Evolutionary conservation across 1,140 invertebrate species (phyloP).

Genomic region (Capitella teleta): DNA sequence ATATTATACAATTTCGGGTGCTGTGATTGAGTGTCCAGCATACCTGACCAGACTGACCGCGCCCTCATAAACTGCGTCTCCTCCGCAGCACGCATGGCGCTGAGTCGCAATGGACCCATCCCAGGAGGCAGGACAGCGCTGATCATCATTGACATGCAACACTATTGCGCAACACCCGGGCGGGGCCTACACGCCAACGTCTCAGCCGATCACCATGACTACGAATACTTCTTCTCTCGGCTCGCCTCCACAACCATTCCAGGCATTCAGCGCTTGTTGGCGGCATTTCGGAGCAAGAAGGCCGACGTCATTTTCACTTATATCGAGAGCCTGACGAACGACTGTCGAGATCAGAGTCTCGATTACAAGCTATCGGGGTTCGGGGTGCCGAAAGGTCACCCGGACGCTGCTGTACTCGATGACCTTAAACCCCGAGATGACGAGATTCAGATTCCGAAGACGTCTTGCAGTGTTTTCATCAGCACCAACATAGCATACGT

Average conservation of each 20-base stretch:
- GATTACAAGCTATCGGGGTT: slow-evolving; percentile 5
- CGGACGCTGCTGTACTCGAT: neutral
- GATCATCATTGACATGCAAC: slow-evolving; percentile 3
- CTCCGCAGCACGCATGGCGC: too few species aligned
- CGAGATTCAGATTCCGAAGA: slow-evolving; percentile 4
- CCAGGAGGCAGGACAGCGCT: neutral
- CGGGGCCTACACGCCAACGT: neutral
- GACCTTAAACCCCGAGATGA: neutral
- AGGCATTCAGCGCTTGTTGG: neutral
- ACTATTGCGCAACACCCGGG: neutral
- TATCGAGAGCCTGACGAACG: slow-evolving; percentile 3
- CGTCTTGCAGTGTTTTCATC: slow-evolving; percentile 3
- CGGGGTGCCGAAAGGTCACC: slow-evolving; percentile 1
- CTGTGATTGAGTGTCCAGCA: too few species aligned
- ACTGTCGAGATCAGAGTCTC: slow-evolving; percentile 3
- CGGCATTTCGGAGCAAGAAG: neutral
- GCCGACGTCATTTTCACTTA: slow-evolving; percentile 1
- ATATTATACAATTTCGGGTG: too few species aligned
- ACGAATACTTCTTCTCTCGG: neutral
- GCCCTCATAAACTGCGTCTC: too few species aligned
- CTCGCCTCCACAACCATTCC: neutral
- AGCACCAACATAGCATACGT: slow-evolving; percentile 8
- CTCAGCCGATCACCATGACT: too few species aligned
- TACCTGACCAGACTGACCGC: too few species aligned
- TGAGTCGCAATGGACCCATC: too few species aligned